Percentiles rank a stretch among this genome's conserved stretches.
Conservation (phyloP, 2,797 vertebrate genomes). For the Mastacembelus armatus region DNA sequence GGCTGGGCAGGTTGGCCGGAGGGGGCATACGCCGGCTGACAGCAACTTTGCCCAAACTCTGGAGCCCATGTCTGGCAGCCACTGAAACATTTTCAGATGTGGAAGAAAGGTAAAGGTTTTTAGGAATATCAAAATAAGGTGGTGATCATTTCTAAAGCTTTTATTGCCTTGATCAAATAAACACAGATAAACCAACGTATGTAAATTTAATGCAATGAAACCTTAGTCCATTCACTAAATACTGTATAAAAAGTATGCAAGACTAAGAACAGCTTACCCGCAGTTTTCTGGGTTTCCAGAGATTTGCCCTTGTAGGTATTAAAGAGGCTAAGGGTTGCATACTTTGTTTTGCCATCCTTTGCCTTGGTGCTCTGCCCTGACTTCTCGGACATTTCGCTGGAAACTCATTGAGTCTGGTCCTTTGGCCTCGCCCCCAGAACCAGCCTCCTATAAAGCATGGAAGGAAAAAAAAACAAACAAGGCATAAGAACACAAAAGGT, state of each 20-base stretch:
- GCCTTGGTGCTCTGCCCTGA: slow-evolving; percentile 99
- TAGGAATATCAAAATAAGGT: neutral
- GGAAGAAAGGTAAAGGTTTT: neutral
- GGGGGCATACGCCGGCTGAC: slow-evolving; percentile 97
- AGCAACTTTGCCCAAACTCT: slow-evolving; percentile 99
- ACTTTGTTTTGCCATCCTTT: slow-evolving; percentile 99
- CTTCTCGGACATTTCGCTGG: slow-evolving; percentile 99
- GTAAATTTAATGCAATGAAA: neutral
- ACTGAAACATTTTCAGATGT: slow-evolving; percentile 77
- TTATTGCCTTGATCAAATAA: neutral
- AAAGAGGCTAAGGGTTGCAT: slow-evolving; percentile 99
- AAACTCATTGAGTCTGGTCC: slow-evolving; percentile 99
- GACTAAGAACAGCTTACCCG: slow-evolving; percentile 84
- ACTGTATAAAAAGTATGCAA: neutral
- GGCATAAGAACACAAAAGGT: neutral
- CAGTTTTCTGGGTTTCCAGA: slow-evolving; percentile 98
- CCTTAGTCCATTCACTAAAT: neutral
- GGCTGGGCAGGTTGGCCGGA: slow-evolving; percentile 96
- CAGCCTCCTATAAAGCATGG: slow-evolving; percentile 78
- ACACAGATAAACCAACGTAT: neutral
- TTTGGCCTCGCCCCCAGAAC: slow-evolving; percentile 90
- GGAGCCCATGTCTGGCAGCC: slow-evolving; percentile 98
- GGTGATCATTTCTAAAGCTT: no score
- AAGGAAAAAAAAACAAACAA: neutral
- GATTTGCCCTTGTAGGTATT: slow-evolving; percentile 99